Evolutionary conservation across 1,140 invertebrate genomes (phyloP), one percentile per base, ranked within the genome.

Genomic region (Drosophila tsacasi): DNA sequence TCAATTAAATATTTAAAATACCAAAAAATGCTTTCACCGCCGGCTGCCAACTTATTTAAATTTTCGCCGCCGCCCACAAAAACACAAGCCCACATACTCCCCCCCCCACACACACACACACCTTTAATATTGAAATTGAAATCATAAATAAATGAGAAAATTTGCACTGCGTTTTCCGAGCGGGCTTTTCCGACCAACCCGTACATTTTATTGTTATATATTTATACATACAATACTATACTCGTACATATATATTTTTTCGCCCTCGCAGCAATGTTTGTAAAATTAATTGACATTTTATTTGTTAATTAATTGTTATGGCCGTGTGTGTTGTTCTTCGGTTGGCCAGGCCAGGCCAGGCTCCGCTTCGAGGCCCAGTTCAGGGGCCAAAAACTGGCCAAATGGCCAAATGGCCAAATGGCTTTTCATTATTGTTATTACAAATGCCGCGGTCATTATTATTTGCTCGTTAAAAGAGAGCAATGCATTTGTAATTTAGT

Each of bases 281-380:
- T 90, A 85, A 90, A 90, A 90, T 90, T 90, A 90, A 90, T 90
- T 90, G 85, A 90, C 85, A 90, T 90, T 90, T 90, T 90, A 90
- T 90, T 90, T 90, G 85, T 90, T 90, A 90, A 90, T 90, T 90
- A 90, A 90, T 90, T 90, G 85, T 90, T 90, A 90, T 90, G 89
- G 85, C 79, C 62, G 61, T 71, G 25, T 57, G 6, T 49, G 47
- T n/a, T 66, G 57, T 65, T 77, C 63, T 77, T 59, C 37, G 73
- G 74, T 40, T 68, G 46, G 47, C 54, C 52, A 65, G 73, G 66
- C 12, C 52, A 62, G 73, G 66, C 5, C 25, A 25, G 25, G 25
- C 25, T 25, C 25, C 25, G n/a, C 71, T 76, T 62, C 81, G n/a
- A 25, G 21, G 54, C 54, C 54, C 54, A 57, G 62, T 52, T 67